Conservation (phyloP, 2,797 vertebrate genomes). For the Cichlasoma orientale region DNA sequence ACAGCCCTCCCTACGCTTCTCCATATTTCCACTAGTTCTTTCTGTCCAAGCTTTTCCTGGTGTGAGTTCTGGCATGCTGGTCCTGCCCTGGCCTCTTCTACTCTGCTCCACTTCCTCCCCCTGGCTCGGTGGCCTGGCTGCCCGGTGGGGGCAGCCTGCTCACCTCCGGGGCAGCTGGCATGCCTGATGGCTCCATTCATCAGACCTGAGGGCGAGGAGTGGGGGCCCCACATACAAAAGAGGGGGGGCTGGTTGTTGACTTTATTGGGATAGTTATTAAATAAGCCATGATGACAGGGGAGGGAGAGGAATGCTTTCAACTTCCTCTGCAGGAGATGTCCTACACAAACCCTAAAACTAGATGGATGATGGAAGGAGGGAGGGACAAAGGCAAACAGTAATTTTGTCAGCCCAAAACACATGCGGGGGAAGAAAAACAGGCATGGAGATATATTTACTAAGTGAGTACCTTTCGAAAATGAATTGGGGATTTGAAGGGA, state of each 20-base stretch:
- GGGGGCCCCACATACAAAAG: constrained; percentile 32
- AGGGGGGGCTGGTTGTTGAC: constrained; percentile 78
- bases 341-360: constrained; percentile 63
- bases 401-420: constrained; percentile 45
- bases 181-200: constrained; percentile 83
- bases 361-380: constrained; percentile 60
- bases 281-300: constrained; percentile 83
- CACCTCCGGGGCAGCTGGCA: constrained; percentile 86
- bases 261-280: constrained; percentile 87
- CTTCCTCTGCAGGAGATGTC: constrained; percentile 78
- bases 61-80: constrained; percentile 78
- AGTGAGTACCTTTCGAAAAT: constrained; percentile 37
- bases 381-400: constrained; percentile 47
- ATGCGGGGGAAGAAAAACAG: constrained; percentile 37
- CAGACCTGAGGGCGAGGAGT: constrained; percentile 61
- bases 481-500: constrained; percentile 36
- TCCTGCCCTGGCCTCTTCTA: constrained; percentile 47
- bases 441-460: constrained; percentile 40
- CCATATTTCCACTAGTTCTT: constrained; percentile 70
- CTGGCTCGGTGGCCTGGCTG: constrained; percentile 67
- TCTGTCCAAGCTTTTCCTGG: constrained; percentile 69
- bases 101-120: constrained; percentile 72
- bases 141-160: constrained; percentile 76
- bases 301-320: constrained; percentile 83
- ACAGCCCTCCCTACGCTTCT: constrained; percentile 64